phyloP scores from a whole-genome alignment of 2,888 invertebrate genomes.

The Deroplatys truncata region DNA sequence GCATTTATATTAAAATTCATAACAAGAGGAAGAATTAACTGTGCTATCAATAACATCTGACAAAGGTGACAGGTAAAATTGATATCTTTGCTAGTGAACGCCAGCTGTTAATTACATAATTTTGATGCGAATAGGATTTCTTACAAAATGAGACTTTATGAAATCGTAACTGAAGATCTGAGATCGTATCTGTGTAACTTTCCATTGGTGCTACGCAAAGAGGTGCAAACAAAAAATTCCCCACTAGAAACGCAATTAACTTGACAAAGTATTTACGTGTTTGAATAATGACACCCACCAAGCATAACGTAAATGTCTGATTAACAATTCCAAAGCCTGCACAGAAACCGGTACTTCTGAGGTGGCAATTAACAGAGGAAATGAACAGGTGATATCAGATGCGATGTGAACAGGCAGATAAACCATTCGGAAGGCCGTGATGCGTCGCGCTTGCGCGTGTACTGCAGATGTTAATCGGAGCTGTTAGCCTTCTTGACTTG shows the following conservation, averaged over 20 bases:
- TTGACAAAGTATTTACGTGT: neutral
- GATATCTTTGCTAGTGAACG: neutral
- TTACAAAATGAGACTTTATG: neutral
- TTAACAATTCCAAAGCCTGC: neutral
- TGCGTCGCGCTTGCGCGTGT: neutral
- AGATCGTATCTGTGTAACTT: neutral
- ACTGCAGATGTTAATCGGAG: neutral
- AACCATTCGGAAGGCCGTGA: neutral
- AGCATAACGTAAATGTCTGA: neutral
- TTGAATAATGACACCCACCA: neutral
- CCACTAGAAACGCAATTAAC: neutral
- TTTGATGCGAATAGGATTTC: neutral
- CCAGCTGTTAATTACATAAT: neutral
- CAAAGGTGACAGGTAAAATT: neutral
- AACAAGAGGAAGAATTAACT: neutral
- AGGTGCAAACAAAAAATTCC: neutral
- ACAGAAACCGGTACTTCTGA: neutral
- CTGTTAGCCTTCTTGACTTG: neutral
- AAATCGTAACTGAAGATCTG: neutral
- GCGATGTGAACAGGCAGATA: neutral
- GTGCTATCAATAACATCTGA: neutral
- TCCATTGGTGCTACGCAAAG: neutral
- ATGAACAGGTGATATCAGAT: neutral
- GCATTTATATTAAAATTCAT: neutral
- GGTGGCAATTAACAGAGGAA: neutral